Evolutionary conservation across 1,140 invertebrate species (phyloP).

Genomic region (Hycleus phaleratus): DNA sequence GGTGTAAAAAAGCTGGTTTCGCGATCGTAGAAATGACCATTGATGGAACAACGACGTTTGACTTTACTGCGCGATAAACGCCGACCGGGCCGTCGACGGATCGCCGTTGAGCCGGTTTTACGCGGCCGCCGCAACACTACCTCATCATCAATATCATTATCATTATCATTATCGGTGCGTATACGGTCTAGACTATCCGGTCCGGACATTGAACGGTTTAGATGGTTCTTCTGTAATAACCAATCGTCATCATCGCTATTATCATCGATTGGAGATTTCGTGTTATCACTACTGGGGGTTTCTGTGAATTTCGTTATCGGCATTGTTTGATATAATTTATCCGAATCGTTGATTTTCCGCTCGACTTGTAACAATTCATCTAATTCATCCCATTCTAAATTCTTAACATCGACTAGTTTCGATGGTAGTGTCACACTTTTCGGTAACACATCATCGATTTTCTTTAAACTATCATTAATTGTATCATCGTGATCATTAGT

Average conservation of each 20-base stretch:
- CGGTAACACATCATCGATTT: slow-evolving; percentile 26
- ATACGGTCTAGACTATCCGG: slow-evolving; percentile 53
- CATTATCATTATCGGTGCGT: slow-evolving; percentile 32
- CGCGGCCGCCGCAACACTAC: slow-evolving; percentile 38
- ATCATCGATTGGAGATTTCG: slow-evolving; percentile 14
- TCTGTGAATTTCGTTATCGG: slow-evolving; percentile 41
- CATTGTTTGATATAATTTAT: slow-evolving; percentile 66
- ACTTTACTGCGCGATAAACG: slow-evolving; percentile 60
- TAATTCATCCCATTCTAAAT: slow-evolving; percentile 61
- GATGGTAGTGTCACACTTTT: slow-evolving; percentile 57
- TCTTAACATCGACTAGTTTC: slow-evolving; percentile 56
- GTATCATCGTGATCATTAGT: slow-evolving; percentile 29
- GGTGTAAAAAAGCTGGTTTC: slow-evolving; percentile 84
- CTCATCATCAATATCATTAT: slow-evolving; percentile 31
- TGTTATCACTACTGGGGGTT: slow-evolving; percentile 16
- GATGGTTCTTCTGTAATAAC: slow-evolving; percentile 25
- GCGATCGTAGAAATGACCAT: slow-evolving; percentile 81
- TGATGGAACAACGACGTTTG: slow-evolving; percentile 74
- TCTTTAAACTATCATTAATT: slow-evolving; percentile 18
- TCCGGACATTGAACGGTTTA: slow-evolving; percentile 61
- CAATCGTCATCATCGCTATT: slow-evolving; percentile 28
- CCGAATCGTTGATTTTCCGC: slow-evolving; percentile 53
- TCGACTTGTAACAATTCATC: slow-evolving; percentile 63
- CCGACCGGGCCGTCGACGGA: slow-evolving; percentile 61
- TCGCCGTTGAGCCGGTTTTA: slow-evolving; percentile 57